A percentile compares a stretch with the other conserved stretches of the same genome.
phyloP scores from a whole-genome alignment of 2,113 vertebrate species.

The Podocnemis expansa region DNA sequence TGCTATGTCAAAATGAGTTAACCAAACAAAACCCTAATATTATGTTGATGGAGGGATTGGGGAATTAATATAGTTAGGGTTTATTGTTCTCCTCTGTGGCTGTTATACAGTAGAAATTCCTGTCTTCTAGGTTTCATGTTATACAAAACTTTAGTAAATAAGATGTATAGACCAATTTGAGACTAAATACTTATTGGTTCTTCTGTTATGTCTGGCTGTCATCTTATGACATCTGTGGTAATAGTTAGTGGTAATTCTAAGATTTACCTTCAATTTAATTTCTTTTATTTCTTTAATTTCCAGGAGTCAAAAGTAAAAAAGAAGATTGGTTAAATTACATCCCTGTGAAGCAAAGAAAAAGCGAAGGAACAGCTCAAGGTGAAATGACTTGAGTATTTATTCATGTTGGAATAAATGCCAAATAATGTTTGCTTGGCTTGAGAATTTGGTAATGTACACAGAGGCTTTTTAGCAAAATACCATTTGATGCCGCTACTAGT shows the following conservation, averaged over 20 bases:
- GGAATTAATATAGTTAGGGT: not conserved
- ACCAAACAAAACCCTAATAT: not conserved
- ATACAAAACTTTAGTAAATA: not conserved
- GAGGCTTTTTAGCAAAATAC: slow-evolving; percentile 22
- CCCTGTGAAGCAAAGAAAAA: slow-evolving; percentile 68
- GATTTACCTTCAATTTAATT: not conserved
- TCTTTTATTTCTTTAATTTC: slow-evolving; percentile 35
- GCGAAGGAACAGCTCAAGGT: slow-evolving; percentile 69
- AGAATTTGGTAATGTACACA: not conserved
- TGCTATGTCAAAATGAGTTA: not conserved
- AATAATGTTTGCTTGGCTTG: slow-evolving; percentile 1
- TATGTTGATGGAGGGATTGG: too few relatives aligned
- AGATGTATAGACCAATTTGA: not conserved
- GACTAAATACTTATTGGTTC: not conserved
- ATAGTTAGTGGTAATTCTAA: not conserved
- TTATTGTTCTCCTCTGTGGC: not conserved
- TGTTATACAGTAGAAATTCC: not conserved
- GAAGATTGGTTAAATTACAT: slow-evolving; percentile 81
- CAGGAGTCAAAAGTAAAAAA: slow-evolving; percentile 83
- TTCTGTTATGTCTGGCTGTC: not conserved
- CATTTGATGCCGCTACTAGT: not conserved
- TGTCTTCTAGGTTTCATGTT: not conserved
- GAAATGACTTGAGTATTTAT: slow-evolving; percentile 27
- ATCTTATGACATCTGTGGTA: not conserved
- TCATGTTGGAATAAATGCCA: not conserved